A percentile compares a stretch with the other conserved stretches of the same genome.
phyloP scores from a whole-genome alignment of 2,113 vertebrate species.

The Lethenteron camtschaticum region DNA sequence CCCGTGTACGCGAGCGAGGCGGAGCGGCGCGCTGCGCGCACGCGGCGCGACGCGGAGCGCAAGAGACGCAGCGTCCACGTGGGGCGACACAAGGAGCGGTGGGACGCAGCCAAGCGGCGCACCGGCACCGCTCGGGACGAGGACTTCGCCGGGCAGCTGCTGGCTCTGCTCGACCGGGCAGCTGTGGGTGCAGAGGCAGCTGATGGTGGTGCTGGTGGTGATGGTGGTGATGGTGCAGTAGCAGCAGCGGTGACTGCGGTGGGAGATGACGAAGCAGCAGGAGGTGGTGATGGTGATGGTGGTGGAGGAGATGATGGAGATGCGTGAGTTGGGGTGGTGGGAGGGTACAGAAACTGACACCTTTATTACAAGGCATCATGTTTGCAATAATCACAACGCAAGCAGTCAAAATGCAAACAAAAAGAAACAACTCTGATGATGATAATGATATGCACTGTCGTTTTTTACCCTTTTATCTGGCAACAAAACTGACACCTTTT shows the following conservation, averaged over 20 bases:
- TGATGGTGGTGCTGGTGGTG: background rate
- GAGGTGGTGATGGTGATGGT: background rate
- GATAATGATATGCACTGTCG: too few relatives aligned
- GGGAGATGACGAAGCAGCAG: background rate
- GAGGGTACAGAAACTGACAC: background rate
- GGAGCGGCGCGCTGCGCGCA: background rate
- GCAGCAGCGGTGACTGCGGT: background rate
- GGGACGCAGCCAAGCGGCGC: background rate
- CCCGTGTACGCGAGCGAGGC: constrained; percentile 3
- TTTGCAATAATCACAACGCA: too few relatives aligned
- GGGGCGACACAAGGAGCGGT: background rate
- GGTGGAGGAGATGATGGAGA: background rate
- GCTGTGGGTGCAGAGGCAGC: background rate
- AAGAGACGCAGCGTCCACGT: constrained; percentile 1
- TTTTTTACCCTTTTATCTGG: too few relatives aligned
- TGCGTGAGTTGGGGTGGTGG: background rate
- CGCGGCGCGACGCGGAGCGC: background rate
- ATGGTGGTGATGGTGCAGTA: background rate
- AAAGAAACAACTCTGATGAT: too few relatives aligned
- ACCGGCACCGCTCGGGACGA: background rate
- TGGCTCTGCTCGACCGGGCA: background rate
- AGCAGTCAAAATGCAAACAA: too few relatives aligned
- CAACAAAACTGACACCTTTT: too few relatives aligned
- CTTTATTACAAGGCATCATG: too few relatives aligned
- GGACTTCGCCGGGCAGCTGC: constrained; percentile 1